Base-by-base conservation (phyloP, 2,888 invertebrate species). In the Tenthredo scrophulariae region DNA sequence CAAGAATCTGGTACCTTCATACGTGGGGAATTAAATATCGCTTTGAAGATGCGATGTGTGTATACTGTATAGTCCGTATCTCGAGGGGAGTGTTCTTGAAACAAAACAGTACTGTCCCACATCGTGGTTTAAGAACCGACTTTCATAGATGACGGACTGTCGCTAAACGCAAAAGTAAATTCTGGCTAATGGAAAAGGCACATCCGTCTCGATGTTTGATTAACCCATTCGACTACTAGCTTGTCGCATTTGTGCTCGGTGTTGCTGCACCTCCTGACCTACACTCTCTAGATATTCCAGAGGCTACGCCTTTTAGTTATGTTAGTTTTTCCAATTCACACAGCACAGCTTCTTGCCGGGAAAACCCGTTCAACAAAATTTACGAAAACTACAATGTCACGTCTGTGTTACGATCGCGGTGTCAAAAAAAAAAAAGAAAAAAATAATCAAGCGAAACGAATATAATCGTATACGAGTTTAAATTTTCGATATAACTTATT, bases 131-230 rank as follows among this genome's bases (percentile, higher is more conserved):
- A 67, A 67, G 15, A 67, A 43, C 29, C 88, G 90, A 91, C 92
- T 92, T 92, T 92, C 92, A 91, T 92, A 92, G 91, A 89, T 92
- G 91, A 90, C 92, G 88, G 88, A 88, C 90, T 89, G 89, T 92
- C 92, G 92, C 91, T 92, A 92, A 92, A 91, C 91, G 91, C 89
- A 89, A 92, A 91, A 91, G 92, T 91, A 91, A 92, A 92, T 92
- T 91, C 90, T 86, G 91, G 89, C 91, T 92, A 92, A 92, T 92
- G 92, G 92, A 92, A 92, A 91, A 92, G 92, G 91, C 92, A 91
- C 91, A 91, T 83, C 82, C 82, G 82, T 83, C 82, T 33, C 89
- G 90, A 87, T 92, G 90, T 92, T 92, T 92, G 92, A 92, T 91
- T 90, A 92, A 91, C 89, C 89, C 89, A 87, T 84, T 89, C 87